Conservation (phyloP, 30 jellyfish, hydroid and myxozoan species). For the Aurelia aurita region DNA sequence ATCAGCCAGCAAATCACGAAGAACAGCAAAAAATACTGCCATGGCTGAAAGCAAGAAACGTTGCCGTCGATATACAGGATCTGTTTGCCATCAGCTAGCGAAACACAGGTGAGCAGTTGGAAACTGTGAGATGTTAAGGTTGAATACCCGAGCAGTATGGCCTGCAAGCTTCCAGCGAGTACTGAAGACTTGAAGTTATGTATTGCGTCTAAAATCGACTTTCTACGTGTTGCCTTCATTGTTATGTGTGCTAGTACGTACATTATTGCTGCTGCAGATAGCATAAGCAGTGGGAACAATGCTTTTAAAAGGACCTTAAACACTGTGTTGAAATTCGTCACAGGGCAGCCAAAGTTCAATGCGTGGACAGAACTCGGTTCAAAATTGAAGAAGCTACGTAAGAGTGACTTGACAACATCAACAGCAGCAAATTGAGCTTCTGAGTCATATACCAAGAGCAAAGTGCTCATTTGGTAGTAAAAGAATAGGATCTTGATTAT, state of each 20-base stretch:
- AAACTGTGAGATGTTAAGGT: slow-evolving; percentile 6
- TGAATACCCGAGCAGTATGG: slow-evolving; percentile 18
- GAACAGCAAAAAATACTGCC: background rate
- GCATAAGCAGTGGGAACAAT: slow-evolving; percentile 19
- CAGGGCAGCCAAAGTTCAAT: too few species aligned
- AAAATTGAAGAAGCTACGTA: too few species aligned
- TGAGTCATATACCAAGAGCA: slow-evolving; percentile 7
- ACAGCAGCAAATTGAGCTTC: background rate
- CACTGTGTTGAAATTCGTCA: background rate
- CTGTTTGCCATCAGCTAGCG: slow-evolving; percentile 5
- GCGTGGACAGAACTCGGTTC: too few species aligned
- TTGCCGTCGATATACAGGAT: background rate
- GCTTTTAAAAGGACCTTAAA: background rate
- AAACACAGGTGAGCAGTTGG: slow-evolving; percentile 10
- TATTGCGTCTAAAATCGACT: background rate
- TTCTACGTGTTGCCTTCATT: background rate
- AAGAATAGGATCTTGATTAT: slow-evolving; percentile 36
- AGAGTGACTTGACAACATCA: too few species aligned
- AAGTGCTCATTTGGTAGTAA: slow-evolving; percentile 21
- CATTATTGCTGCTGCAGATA: background rate
- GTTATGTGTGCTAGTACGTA: background rate
- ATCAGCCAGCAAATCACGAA: slow-evolving; percentile 16
- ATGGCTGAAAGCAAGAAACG: slow-evolving; percentile 12
- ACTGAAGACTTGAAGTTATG: background rate
- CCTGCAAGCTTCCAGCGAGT: background rate